These are phyloP conservation scores for Panorpa germanica DNA, from an alignment of 2,888 invertebrate genomes.

Conservation along the genomic window DNA sequence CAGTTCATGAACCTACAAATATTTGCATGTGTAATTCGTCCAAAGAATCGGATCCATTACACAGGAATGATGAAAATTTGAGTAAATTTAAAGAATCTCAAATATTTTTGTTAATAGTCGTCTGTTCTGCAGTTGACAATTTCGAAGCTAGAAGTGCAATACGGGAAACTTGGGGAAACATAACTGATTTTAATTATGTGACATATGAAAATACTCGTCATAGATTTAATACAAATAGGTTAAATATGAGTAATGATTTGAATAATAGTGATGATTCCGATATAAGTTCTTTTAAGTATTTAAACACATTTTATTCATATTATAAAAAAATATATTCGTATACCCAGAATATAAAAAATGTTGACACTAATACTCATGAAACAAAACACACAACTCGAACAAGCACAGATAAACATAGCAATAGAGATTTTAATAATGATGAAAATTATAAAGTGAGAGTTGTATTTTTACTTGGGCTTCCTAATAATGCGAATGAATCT, in stretches of 20 bases:
- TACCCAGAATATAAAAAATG: too few species aligned
- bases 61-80: slow-evolving; percentile 11
- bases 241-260: too few species aligned
- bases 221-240: too few species aligned
- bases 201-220: slow-evolving; percentile 20
- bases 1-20: slow-evolving; percentile 37
- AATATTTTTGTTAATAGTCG: slow-evolving; percentile 48
- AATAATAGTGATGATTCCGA: too few species aligned
- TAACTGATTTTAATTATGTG: slow-evolving; percentile 22
- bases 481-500: slow-evolving; percentile 17
- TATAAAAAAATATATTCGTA: too few species aligned
- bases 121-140: slow-evolving; percentile 54
- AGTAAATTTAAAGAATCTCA: slow-evolving; percentile 19
- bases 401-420: background rate
- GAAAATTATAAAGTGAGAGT: slow-evolving; percentile 16
- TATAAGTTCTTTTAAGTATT: too few species aligned
- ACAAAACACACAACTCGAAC: too few species aligned
- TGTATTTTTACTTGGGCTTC: slow-evolving; percentile 20
- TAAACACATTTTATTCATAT: too few species aligned
- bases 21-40: slow-evolving; percentile 25
- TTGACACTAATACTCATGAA: too few species aligned
- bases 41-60: background rate
- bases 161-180: slow-evolving; percentile 25
- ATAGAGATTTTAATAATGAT: slow-evolving; percentile 12
- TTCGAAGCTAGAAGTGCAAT: slow-evolving; percentile 35